phyloP scores from a whole-genome alignment of 2,888 invertebrate genomes.

The Ophion ellenae region DNA sequence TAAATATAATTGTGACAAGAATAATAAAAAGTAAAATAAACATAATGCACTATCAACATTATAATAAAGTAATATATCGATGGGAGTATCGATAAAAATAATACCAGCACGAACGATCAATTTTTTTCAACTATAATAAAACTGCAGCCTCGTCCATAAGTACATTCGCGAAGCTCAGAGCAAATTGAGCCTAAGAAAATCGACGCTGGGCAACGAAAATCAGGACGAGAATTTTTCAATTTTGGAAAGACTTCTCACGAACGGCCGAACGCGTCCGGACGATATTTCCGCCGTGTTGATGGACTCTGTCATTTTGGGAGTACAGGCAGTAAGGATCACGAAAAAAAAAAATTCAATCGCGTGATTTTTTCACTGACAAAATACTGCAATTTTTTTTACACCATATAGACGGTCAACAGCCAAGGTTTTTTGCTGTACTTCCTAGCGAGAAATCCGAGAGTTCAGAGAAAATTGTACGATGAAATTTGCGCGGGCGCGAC shows the following conservation, averaged over 20 bases:
- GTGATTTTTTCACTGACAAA: neutral
- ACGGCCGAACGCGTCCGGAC: constrained; percentile 86
- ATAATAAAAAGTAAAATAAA: neutral
- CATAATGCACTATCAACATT: no score
- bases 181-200: constrained; percentile 76
- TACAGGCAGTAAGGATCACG: constrained; percentile 85
- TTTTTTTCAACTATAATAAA: neutral
- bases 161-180: constrained; percentile 84
- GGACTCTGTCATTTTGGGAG: constrained; percentile 88
- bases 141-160: constrained; percentile 86
- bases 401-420: constrained; percentile 86
- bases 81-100: no score
- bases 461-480: constrained; percentile 87
- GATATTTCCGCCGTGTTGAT: constrained; percentile 87
- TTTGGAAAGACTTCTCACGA: constrained; percentile 85
- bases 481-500: constrained; percentile 84
- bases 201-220: constrained; percentile 64
- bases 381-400: constrained; percentile 60
- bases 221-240: constrained; percentile 80
- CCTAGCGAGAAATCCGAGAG: constrained; percentile 87
- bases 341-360: neutral
- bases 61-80: no score
- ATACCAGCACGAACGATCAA: neutral
- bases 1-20: neutral
- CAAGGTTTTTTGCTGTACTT: constrained; percentile 88